phyloP scores from a whole-genome alignment of 2,113 vertebrate species.

The Chamaetylas fuelleborni region DNA sequence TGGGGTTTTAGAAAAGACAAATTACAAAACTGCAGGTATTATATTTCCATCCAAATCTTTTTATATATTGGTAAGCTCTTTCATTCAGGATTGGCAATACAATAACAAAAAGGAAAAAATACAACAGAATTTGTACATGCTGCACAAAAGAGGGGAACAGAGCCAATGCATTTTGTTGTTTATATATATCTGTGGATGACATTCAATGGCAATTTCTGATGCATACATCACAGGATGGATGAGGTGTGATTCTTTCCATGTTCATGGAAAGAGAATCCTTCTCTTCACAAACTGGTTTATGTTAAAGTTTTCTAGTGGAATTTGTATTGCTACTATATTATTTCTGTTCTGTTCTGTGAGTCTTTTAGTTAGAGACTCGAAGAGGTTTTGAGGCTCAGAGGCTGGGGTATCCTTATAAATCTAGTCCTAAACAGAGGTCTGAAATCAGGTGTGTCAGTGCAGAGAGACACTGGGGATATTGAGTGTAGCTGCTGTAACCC shows the following conservation, averaged over 20 bases:
- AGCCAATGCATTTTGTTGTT: background rate
- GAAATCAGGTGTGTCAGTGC: background rate
- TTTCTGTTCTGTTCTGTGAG: background rate
- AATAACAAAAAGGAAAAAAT: background rate
- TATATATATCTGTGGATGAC: background rate
- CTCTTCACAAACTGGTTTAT: background rate
- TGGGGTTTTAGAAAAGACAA: constrained; percentile 43
- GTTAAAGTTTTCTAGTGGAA: background rate
- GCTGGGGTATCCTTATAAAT: background rate
- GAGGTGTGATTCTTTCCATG: background rate
- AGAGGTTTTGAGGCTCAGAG: background rate
- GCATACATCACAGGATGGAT: background rate
- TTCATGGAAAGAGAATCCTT: background rate
- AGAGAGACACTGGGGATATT: background rate
- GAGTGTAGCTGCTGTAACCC: background rate
- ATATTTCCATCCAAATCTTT: constrained; percentile 57
- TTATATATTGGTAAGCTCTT: constrained; percentile 50
- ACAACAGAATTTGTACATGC: background rate
- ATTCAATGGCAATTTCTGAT: background rate
- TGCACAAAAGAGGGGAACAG: background rate
- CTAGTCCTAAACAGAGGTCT: background rate
- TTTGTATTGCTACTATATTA: background rate
- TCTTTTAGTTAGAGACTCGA: background rate
- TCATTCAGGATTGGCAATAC: constrained; percentile 47
- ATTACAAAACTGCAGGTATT: constrained; percentile 47